Conservation (phyloP, 1,140 invertebrate genomes). For the Aricia agestis region DNA sequence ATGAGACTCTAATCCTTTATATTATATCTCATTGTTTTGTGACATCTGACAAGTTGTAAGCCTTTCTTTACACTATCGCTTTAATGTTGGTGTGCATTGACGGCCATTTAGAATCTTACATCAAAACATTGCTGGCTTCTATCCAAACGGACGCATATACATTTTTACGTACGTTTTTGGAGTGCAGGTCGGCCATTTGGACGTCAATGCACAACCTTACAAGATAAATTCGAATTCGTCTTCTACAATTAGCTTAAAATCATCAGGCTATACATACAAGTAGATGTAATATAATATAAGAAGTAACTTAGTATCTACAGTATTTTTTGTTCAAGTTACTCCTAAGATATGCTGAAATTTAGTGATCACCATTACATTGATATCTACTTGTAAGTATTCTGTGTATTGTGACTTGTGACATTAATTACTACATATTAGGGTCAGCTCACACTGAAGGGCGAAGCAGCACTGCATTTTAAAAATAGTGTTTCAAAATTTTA, state of each 20-base stretch:
- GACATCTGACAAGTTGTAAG: conserved; percentile 10
- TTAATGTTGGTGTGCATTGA: neutral
- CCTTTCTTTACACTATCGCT: neutral
- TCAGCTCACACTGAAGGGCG: neutral
- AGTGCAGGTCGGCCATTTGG: no score
- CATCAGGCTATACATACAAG: neutral
- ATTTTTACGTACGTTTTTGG: no score
- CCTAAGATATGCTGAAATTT: no score
- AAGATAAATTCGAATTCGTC: neutral
- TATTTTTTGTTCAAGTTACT: no score
- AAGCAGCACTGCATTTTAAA: no score
- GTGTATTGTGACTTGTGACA: neutral
- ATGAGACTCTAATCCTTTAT: conserved; percentile 47
- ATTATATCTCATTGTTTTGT: conserved; percentile 16
- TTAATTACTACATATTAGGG: neutral
- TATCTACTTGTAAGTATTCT: neutral
- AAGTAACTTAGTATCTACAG: neutral
- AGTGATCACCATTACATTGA: neutral
- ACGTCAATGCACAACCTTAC: neutral
- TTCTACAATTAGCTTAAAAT: neutral
- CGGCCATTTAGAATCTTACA: no score
- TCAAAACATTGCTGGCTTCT: no score
- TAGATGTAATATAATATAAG: neutral
- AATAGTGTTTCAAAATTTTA: no score
- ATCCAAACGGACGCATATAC: no score